A percentile compares a stretch with the other conserved stretches of the same genome.
Evolutionary conservation across 2,797 vertebrate genomes (phyloP).

Genomic region (Gastrophryne carolinensis): DNA sequence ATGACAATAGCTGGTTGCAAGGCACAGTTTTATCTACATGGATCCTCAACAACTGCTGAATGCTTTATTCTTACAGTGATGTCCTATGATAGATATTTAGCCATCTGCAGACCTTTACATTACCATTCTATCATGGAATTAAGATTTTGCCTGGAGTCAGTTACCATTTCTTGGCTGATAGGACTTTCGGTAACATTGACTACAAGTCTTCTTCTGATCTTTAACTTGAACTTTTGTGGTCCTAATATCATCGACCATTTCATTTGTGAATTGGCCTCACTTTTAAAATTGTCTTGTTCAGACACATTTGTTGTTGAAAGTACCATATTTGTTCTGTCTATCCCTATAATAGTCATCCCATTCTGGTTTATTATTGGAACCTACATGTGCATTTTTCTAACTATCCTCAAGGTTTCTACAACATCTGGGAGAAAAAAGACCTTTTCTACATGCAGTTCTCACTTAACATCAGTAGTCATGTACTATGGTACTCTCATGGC

Average conservation of each 20-base stretch:
- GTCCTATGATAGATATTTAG: conserved; percentile 22
- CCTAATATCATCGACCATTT: conserved; percentile 22
- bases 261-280: conserved; percentile 14
- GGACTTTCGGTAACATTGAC: background rate
- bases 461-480: conserved; percentile 1
- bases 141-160: background rate
- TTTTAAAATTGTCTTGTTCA: conserved; percentile 6
- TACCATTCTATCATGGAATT: background rate
- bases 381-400: background rate
- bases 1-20: background rate
- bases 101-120: conserved; percentile 20
- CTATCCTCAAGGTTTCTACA: background rate
- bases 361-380: conserved; percentile 14
- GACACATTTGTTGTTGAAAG: background rate
- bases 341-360: conserved; percentile 10
- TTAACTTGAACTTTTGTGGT: conserved; percentile 5
- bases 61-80: conserved; percentile 7
- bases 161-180: background rate
- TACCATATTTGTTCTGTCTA: background rate
- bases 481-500: conserved; percentile 16
- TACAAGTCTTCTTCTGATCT: background rate
- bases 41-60: background rate
- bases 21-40: background rate
- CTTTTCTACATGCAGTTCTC: conserved; percentile 14
- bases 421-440: background rate